Conservation (phyloP, 2,888 invertebrate species). For the Scaeva pyrastri region DNA sequence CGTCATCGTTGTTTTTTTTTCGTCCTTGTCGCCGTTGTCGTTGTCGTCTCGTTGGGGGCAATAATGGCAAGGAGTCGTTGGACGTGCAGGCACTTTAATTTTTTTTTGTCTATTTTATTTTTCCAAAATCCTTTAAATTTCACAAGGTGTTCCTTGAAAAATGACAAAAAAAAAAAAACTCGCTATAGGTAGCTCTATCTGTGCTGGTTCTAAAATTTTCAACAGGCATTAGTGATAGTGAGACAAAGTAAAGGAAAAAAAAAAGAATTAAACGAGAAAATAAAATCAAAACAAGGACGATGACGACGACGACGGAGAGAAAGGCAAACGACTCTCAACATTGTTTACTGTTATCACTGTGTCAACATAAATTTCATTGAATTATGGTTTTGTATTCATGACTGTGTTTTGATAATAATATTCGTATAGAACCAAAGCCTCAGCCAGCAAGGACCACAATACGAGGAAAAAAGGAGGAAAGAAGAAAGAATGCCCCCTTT, state of each 20-base stretch:
- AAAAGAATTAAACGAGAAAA: slow-evolving; percentile 2
- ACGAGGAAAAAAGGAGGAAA: not conserved
- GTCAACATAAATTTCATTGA: slow-evolving; percentile 51
- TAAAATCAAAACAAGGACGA: slow-evolving; percentile 37
- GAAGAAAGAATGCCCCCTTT: slow-evolving; percentile 7
- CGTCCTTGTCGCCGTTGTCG: no score
- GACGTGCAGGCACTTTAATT: slow-evolving; percentile 45
- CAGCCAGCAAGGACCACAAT: no score
- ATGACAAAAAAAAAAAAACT: not conserved
- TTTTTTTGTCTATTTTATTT: slow-evolving; percentile 43
- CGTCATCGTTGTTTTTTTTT: no score
- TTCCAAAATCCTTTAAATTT: slow-evolving; percentile 25
- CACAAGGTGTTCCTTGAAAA: not conserved
- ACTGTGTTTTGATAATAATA: not conserved
- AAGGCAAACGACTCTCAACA: slow-evolving; percentile 16
- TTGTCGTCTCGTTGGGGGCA: not conserved
- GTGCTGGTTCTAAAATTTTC: not conserved
- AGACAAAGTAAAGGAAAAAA: slow-evolving; percentile 1
- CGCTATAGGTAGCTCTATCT: no score
- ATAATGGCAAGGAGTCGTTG: slow-evolving; percentile 35
- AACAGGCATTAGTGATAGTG: not conserved
- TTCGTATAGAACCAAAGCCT: no score
- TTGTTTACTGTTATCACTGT: slow-evolving; percentile 48
- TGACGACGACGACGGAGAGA: no score
- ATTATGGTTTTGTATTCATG: slow-evolving; percentile 36